Evolutionary conservation across 2,113 vertebrate genomes (phyloP).

Genomic region (Tauraco erythrolophus): DNA sequence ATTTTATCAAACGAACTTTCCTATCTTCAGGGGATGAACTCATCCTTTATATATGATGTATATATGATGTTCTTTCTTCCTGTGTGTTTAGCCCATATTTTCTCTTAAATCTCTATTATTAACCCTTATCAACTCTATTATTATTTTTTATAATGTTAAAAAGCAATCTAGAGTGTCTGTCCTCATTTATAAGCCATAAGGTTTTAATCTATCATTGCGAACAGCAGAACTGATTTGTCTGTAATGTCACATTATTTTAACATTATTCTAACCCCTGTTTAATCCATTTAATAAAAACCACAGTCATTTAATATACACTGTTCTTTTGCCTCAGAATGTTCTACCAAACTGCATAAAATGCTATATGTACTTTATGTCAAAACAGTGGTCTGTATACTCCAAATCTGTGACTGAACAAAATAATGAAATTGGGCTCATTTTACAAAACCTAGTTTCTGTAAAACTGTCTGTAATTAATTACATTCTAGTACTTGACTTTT

Average conservation of each 20-base stretch:
- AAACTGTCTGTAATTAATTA: not conserved
- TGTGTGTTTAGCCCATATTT: not conserved
- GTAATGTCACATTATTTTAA: not conserved
- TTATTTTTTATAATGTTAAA: not conserved
- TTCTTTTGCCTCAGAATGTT: not conserved
- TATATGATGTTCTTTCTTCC: not conserved
- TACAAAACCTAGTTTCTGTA: not conserved
- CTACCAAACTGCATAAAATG: not conserved
- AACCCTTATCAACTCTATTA: not conserved
- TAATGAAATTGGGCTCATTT: not conserved
- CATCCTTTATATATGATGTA: not conserved
- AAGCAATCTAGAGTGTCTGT: not conserved
- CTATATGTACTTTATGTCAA: not conserved
- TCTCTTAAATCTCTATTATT: not conserved
- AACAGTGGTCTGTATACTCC: not conserved
- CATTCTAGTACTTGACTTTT: not conserved
- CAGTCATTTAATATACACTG: not conserved
- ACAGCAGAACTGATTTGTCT: not conserved
- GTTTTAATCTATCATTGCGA: not conserved
- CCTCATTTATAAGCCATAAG: not conserved
- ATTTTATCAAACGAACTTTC: not conserved
- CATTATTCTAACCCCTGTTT: not conserved
- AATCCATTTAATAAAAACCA: not conserved
- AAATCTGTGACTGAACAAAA: not conserved
- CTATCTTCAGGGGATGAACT: not conserved